Conservation (phyloP, 64 coral and sea anemone species). For the Anthopleura sola region DNA sequence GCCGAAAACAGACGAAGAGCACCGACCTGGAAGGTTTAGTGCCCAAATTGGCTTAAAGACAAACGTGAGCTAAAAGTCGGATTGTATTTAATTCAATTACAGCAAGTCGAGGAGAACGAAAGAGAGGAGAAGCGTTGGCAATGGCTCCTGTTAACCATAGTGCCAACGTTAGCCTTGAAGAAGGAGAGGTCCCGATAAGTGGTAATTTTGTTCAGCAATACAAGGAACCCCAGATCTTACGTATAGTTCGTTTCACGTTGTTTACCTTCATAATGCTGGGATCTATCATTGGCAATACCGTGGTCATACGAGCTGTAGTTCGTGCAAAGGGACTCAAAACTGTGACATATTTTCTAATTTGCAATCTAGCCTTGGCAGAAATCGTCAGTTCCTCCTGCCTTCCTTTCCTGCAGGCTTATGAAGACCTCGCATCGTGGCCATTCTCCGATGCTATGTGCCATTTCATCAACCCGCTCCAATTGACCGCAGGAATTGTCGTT, state of each 20-base stretch:
- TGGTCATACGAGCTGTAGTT: slow-evolving; percentile 36
- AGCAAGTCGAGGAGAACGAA: not conserved
- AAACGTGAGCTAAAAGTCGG: not conserved
- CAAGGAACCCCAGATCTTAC: not conserved
- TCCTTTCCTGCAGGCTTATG: slow-evolving; percentile 9
- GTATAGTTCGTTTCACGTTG: not conserved
- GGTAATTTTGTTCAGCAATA: not conserved
- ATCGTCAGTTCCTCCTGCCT: slow-evolving; percentile 16
- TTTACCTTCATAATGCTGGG: slow-evolving; percentile 28
- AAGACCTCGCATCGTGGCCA: not conserved
- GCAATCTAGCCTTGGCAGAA: slow-evolving; percentile 54
- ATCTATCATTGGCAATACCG: slow-evolving; percentile 36
- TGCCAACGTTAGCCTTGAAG: not conserved
- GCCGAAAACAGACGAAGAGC: not conserved
- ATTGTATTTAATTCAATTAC: not conserved
- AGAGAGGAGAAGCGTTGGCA: not conserved
- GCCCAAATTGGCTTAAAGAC: not conserved
- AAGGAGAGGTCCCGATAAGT: not conserved
- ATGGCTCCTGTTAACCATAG: not conserved
- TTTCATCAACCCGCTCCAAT: not conserved
- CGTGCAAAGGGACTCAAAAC: slow-evolving; percentile 12
- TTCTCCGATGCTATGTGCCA: slow-evolving; percentile 29
- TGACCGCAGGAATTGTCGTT: not conserved
- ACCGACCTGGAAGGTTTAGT: not conserved
- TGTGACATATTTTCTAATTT: slow-evolving; percentile 45